Evolutionary conservation across 2,797 vertebrate species (phyloP).

Genomic region (Scarus forsteni): DNA sequence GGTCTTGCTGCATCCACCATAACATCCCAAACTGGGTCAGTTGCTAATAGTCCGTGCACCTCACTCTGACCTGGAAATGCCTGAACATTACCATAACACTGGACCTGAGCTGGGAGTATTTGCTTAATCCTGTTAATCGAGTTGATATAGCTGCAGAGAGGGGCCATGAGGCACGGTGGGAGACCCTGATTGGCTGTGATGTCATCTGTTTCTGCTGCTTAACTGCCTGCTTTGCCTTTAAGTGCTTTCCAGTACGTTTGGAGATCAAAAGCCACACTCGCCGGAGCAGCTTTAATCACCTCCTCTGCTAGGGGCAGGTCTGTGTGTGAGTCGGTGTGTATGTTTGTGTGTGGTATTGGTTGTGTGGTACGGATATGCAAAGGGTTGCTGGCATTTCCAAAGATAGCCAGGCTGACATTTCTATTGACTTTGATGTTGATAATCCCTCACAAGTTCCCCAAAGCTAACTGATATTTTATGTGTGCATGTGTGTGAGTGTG

Average conservation of each 20-base stretch:
- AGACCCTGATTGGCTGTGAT: slow-evolving; percentile 91
- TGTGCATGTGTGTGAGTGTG: slow-evolving; percentile 37
- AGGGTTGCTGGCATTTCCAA: slow-evolving; percentile 96
- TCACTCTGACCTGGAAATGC: slow-evolving; percentile 61
- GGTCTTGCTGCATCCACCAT: not conserved
- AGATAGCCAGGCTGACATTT: slow-evolving; percentile 96
- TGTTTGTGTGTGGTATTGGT: slow-evolving; percentile 56
- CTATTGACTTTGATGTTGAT: slow-evolving; percentile 98
- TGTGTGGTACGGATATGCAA: slow-evolving; percentile 91
- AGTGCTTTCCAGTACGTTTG: slow-evolving; percentile 94
- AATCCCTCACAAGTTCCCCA: slow-evolving; percentile 94
- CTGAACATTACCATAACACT: slow-evolving; percentile 45
- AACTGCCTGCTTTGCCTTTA: slow-evolving; percentile 89
- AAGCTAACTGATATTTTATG: slow-evolving; percentile 86
- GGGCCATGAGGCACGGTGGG: slow-evolving; percentile 77
- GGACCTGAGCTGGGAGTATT: slow-evolving; percentile 76
- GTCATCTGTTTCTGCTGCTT: slow-evolving; percentile 92
- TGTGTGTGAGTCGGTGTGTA: slow-evolving; percentile 65
- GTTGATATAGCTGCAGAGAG: slow-evolving; percentile 88
- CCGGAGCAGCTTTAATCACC: slow-evolving; percentile 89
- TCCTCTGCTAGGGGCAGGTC: slow-evolving; percentile 89
- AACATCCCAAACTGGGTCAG: slow-evolving; percentile 1
- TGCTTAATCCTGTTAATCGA: slow-evolving; percentile 92
- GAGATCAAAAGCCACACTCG: slow-evolving; percentile 80
- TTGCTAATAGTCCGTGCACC: slow-evolving; percentile 36